These are phyloP conservation scores for Chloropsis cyanopogon DNA, from an alignment of 2,113 vertebrate genomes.

Conservation along the genomic window DNA sequence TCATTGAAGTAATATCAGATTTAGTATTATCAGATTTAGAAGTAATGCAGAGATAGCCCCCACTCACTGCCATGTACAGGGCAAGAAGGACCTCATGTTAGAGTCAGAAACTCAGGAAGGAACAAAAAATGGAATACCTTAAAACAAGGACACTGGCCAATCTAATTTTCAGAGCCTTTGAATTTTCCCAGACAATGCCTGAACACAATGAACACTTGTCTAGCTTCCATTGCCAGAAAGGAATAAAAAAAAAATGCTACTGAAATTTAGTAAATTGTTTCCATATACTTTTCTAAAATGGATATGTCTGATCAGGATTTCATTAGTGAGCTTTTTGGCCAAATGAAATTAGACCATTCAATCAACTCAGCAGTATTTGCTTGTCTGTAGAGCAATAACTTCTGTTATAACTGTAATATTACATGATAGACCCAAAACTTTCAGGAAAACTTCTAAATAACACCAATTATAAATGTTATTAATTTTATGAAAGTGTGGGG, in stretches of 20 bases:
- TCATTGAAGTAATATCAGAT: neutral
- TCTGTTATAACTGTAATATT: neutral
- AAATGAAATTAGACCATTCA: conserved; percentile 2
- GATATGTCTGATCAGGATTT: neutral
- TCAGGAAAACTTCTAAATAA: neutral
- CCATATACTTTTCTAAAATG: conserved; percentile 12
- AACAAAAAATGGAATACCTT: neutral
- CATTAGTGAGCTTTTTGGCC: neutral
- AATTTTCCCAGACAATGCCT: conserved; percentile 8
- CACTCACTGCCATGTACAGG: neutral
- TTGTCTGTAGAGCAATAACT: neutral
- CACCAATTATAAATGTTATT: neutral
- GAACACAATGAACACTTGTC: neutral
- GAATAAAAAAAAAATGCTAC: neutral
- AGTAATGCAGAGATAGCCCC: neutral
- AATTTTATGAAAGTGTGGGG: neutral
- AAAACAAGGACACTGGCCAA: neutral
- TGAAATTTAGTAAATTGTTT: conserved; percentile 31
- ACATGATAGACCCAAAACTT: neutral
- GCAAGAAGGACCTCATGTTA: neutral
- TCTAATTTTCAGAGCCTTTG: neutral
- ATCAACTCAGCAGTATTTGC: neutral
- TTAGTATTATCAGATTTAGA: neutral
- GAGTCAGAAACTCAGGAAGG: neutral
- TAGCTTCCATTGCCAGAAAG: neutral